Evolutionary conservation across 92 coral and sea anemone genomes (phyloP), one percentile per base, ranked within the genome.

Genomic region (Palythoa heliodiscus): DNA sequence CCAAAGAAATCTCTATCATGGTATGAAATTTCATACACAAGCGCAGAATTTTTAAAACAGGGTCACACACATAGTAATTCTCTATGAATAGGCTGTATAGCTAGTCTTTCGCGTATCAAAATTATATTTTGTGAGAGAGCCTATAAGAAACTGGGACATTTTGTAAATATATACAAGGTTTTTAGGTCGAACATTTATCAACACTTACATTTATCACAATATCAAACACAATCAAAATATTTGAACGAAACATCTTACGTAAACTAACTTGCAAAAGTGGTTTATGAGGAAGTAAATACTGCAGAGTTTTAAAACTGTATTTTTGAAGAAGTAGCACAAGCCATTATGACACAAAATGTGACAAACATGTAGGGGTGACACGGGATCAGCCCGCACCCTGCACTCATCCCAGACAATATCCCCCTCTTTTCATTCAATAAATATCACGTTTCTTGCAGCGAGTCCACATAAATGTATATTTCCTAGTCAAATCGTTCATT

Each of bases 1-100:
- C 43, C 2, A 17, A 9, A 22, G 19, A 80, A 68, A 40, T 48
- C 43, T 40, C 50, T 23, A 64, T 66, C 73, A 57, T 53, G 61
- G 84, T 80, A 80, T 80, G 84, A 80, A 80, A 80, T 80, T 80
- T 67, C 84, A 80, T 80, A 80, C 84, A 47, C 84, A 48, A 66
- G 2, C 47, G 14, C 63, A 50, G 0, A 29, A 29, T 23, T 43
- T 67, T 40, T 20, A 63, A 40, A 43, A 52, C 23, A 19, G 47
- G 73, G 75, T 66, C 73, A 43, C 22, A n/a, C 84, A 29, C 73
- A 37, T 11, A 11, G 39, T 19, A 43, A 55, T 22, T 80, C 84
- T 23, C 50, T 64, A 67, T 47, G 40, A 43, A 67, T 40, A 40
- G 23, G 22, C 55, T 8, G 13, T 29, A 69, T 3, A 69, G 47